phyloP scores from a whole-genome alignment of 1,140 invertebrate genomes.

The Wasmannia auropunctata region DNA sequence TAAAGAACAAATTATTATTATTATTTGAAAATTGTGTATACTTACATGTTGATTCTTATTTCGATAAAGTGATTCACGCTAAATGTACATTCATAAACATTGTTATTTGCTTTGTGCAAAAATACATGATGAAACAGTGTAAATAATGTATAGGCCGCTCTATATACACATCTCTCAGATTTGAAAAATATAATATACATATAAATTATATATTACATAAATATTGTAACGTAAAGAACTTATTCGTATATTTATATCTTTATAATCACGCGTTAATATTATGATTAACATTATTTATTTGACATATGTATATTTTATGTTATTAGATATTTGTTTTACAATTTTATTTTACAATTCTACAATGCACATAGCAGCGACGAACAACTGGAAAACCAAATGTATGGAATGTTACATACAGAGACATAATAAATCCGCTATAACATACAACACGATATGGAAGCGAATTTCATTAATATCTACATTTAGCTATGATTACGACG shows the following conservation, averaged over 20 bases:
- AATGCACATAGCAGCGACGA: not conserved
- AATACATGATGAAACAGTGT: constrained; percentile 56
- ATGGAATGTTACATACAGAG: constrained; percentile 37
- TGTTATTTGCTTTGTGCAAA: constrained; percentile 15
- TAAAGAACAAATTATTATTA: not conserved
- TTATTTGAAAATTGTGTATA: constrained; percentile 6
- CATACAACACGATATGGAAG: constrained; percentile 3
- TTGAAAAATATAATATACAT: constrained; percentile 45
- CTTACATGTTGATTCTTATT: not conserved
- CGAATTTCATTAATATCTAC: constrained; percentile 13
- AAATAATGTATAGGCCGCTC: constrained; percentile 63
- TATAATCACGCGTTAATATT: constrained; percentile 29
- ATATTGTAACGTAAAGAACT: constrained; percentile 45
- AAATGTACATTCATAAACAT: constrained; percentile 21
- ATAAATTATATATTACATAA: constrained; percentile 18
- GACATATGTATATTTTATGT: constrained; percentile 43
- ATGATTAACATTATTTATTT: constrained; percentile 55
- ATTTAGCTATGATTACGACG: not conserved
- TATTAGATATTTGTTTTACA: constrained; percentile 31
- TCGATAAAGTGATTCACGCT: not conserved
- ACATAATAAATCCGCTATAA: constrained; percentile 23
- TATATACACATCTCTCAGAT: not conserved
- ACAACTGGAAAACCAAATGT: not conserved
- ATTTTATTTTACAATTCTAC: constrained; percentile 13
- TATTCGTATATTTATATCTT: constrained; percentile 43